These are phyloP conservation scores for Norana najaformis DNA, from an alignment of 2,888 invertebrate genomes.

Conservation along the genomic window DNA sequence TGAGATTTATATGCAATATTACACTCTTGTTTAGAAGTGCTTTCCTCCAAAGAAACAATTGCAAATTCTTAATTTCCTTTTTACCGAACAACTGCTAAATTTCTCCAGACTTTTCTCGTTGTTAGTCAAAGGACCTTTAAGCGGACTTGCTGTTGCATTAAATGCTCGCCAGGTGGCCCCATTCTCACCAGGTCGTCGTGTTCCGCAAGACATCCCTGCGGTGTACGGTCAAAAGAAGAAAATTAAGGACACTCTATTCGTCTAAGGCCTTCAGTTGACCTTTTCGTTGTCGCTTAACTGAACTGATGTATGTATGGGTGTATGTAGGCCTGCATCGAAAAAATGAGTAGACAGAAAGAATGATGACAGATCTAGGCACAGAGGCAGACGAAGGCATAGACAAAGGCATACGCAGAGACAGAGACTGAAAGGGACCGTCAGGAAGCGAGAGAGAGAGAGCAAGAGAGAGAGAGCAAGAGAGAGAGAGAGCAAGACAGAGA, in stretches of 20 bases:
- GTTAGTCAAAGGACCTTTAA: too few relatives aligned
- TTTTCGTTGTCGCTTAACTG: too few relatives aligned
- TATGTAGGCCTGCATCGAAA: too few relatives aligned
- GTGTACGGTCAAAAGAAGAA: too few relatives aligned
- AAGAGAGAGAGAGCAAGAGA: background rate
- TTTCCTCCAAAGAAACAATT: background rate
- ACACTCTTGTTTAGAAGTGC: background rate
- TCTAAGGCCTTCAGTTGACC: background rate
- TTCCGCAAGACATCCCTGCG: background rate
- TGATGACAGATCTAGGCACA: too few relatives aligned
- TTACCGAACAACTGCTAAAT: slow-evolving; percentile 1
- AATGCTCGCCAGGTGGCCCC: background rate
- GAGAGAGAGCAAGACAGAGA: background rate
- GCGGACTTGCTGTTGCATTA: background rate
- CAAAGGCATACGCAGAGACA: background rate
- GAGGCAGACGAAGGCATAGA: background rate
- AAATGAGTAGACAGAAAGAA: too few relatives aligned
- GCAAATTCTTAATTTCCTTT: background rate
- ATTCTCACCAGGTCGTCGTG: background rate
- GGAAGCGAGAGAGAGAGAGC: background rate
- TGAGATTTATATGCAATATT: background rate
- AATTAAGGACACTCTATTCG: background rate
- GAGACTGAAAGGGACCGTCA: background rate
- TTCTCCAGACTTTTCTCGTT: background rate
- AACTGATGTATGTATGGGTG: too few relatives aligned